Evolutionary conservation across 2,888 invertebrate genomes (phyloP), one percentile per base, ranked within the genome.

Genomic region (Mantis religiosa): DNA sequence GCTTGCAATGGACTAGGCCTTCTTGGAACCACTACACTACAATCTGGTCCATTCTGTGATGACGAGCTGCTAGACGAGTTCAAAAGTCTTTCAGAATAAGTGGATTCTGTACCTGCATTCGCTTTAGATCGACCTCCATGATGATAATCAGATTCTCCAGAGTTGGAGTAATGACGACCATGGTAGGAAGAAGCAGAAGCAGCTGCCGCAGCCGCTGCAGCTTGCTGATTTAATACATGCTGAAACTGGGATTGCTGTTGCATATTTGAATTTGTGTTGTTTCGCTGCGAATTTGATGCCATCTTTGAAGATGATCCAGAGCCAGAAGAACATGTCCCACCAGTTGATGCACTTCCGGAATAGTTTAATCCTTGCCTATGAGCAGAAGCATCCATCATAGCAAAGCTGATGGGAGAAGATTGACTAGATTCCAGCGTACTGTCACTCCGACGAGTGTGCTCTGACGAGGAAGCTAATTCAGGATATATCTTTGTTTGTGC

Each of bases 401-500:
- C 96, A 93, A 96, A 97, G 93, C 96, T 96, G 91, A 96, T 96
- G 14, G 96, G 96, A 27, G 96, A 96, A 27, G 96, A 96, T 91
- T 96, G 96, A 93, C 92, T 94, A 93, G 94, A 94, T 93, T 95
- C 94, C 91, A 95, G 94, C 92, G 94, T 93, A 25, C 91, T 91
- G 88, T 91, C 91, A 81, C 89, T 91, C 85, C 89, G 90, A 90
- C 92, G 91, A 89, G 92, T 91, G 27, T 93, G 92, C 41, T 94
- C 93, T 7, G 91, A 91, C 87, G 93, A 93, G 88, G 91, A 92
- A 12, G 91, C 91, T 91, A 96, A 91, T 92, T 97, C 97, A 89
- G 96, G 96, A 93, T 97, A 97, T 91, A 96, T 95, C 94, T 97
- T 97, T 91, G 96, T 95, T 93, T 97, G 96, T 91, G 96, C 96